A percentile compares a stretch with the other conserved stretches of the same genome.
Evolutionary conservation across 2,113 vertebrate species (phyloP).

Genomic region (Serilophus lunatus): DNA sequence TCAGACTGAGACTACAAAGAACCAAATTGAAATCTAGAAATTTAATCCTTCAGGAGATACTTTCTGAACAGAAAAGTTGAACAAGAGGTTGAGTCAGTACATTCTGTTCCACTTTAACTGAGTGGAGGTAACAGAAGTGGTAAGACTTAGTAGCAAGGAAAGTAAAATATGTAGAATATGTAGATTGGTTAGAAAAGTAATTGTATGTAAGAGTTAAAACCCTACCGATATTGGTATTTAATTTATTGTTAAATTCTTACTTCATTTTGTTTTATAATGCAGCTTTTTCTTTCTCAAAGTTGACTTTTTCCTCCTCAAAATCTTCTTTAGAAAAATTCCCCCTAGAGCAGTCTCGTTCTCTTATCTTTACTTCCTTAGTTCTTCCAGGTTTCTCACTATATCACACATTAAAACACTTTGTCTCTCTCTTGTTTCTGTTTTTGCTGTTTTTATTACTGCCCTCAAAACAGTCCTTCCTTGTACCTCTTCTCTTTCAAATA

Average conservation of each 20-base stretch:
- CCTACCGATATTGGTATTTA: background rate
- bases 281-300: background rate
- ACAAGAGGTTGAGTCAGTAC: background rate
- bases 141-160: background rate
- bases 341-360: background rate
- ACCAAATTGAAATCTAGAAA: background rate
- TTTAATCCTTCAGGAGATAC: background rate
- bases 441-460: background rate
- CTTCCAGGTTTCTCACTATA: background rate
- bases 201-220: background rate
- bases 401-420: background rate
- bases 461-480: background rate
- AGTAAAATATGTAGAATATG: background rate
- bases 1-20: background rate
- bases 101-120: background rate
- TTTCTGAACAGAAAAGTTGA: background rate
- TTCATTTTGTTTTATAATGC: background rate
- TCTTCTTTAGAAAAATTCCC: background rate
- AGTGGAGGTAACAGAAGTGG: background rate
- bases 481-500: background rate
- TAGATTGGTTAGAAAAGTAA: background rate
- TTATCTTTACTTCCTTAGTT: background rate
- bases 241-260: background rate
- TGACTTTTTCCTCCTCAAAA: fast-evolving
- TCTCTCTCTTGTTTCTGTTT: background rate